Conservation (phyloP, 2,113 vertebrate genomes). For the Beaufortia kweichowensis region DNA sequence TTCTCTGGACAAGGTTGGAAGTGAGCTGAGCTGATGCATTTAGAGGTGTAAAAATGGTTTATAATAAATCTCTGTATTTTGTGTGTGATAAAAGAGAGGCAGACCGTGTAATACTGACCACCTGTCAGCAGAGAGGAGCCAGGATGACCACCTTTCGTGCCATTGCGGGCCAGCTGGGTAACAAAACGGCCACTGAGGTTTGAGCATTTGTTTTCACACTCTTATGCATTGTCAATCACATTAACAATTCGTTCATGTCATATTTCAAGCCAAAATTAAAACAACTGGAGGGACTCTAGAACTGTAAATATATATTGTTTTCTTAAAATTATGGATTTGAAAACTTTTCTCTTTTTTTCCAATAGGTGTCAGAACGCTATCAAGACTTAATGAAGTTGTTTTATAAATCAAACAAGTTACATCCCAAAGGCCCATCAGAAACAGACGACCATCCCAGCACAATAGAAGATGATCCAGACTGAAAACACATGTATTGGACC, state of each 20-base stretch:
- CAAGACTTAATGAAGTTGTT: conserved; percentile 86
- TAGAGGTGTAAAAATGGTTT: not conserved
- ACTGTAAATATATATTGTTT: no score
- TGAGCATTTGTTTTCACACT: conserved; percentile 25
- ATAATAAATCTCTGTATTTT: not conserved
- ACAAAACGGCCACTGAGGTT: conserved; percentile 85
- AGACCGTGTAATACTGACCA: conserved; percentile 86
- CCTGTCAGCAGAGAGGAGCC: conserved; percentile 86
- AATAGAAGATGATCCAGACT: conserved; percentile 70
- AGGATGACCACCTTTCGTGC: conserved; percentile 79
- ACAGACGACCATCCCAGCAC: conserved; percentile 71
- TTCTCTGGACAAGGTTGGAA: conserved; percentile 88
- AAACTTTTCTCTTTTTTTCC: no score
- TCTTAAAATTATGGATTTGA: no score
- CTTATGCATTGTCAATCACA: not conserved
- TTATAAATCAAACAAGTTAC: conserved; percentile 74
- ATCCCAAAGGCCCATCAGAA: conserved; percentile 70
- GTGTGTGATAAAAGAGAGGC: conserved; percentile 77
- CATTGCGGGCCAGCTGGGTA: conserved; percentile 82
- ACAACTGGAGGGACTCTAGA: no score
- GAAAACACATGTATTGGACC: conserved; percentile 26
- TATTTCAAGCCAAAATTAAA: not conserved
- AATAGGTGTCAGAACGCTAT: conserved; percentile 85
- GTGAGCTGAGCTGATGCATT: not conserved
- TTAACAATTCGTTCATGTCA: no score